phyloP scores from a whole-genome alignment of 2,113 vertebrate genomes.

The Leiothrix lutea region DNA sequence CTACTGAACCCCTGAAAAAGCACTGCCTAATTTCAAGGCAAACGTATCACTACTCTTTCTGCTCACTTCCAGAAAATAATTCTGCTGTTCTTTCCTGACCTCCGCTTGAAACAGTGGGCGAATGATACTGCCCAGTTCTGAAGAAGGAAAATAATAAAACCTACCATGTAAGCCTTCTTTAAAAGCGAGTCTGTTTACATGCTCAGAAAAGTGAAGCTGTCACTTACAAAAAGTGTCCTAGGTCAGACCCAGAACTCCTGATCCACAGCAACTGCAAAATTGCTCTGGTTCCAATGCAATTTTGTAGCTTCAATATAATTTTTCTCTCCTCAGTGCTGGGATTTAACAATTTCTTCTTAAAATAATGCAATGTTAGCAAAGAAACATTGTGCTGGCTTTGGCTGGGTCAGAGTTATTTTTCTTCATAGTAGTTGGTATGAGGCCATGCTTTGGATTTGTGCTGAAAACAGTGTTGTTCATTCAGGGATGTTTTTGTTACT shows the following conservation, averaged over 20 bases:
- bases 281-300: neutral
- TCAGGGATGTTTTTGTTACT: neutral
- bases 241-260: neutral
- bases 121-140: neutral
- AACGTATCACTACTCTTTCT: neutral
- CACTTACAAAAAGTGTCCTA: neutral
- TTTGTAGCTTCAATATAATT: neutral
- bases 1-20: fast-evolving
- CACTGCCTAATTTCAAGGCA: neutral
- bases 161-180: neutral
- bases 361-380: neutral
- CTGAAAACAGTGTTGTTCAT: neutral
- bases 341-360: neutral
- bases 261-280: neutral
- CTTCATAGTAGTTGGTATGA: neutral
- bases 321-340: neutral
- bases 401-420: neutral
- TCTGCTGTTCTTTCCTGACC: neutral
- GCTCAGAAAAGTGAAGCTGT: neutral
- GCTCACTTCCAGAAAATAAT: neutral
- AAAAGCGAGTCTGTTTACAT: neutral
- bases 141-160: neutral
- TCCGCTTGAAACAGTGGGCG: neutral
- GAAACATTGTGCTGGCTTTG: neutral
- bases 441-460: neutral